Evolutionary conservation across 2,888 invertebrate genomes (phyloP), one percentile per base, ranked within the genome.

Genomic region (Syritta pipiens): DNA sequence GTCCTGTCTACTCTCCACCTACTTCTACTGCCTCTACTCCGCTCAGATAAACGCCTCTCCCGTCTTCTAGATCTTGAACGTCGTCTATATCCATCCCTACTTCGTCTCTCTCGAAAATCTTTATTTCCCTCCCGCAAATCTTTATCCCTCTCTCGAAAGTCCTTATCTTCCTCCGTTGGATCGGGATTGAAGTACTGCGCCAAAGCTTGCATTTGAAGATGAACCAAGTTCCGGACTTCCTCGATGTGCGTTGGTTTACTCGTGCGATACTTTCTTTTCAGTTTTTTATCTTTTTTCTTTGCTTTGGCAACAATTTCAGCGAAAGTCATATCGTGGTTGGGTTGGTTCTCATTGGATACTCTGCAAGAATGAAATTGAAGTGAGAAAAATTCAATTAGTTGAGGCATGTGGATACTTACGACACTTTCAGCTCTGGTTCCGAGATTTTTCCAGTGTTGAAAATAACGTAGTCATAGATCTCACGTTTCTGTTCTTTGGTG

Each of bases 201-300:
- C 9, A 88, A 48, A 1, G 88, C 86, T 59, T 85, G 82, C 89
- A 89, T 88, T 83, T 89, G 89, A 7, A 88, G 69, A 1, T 85
- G 81, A 4, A 89, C 85, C 28, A 89, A 76, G 48, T 85, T 84
- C 6, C 86, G 84, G 22, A 88, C 82, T 68, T 88, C 86, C 75
- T 88, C 88, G 6, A 84, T 85, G 5, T 86, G 82, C 1, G 88
- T 87, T 1, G 86, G 86, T 69, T 86, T 88, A 24, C 83, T 85
- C 7, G 84, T 85, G 1, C 88, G 85, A 82, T 88, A 84, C 57
- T 84, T 84, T 6, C 86, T 83, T 1, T 85, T 83, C 14, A 85
- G 82, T 3, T 83, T 81, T 19, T 86, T 85, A 1, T 84, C 83
- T 28, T 85, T 86, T 5, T 84, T 79, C 46, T 84, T 85, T 1